Evolutionary conservation across 2,888 invertebrate species (phyloP).

Genomic region (Morpho achilles): DNA sequence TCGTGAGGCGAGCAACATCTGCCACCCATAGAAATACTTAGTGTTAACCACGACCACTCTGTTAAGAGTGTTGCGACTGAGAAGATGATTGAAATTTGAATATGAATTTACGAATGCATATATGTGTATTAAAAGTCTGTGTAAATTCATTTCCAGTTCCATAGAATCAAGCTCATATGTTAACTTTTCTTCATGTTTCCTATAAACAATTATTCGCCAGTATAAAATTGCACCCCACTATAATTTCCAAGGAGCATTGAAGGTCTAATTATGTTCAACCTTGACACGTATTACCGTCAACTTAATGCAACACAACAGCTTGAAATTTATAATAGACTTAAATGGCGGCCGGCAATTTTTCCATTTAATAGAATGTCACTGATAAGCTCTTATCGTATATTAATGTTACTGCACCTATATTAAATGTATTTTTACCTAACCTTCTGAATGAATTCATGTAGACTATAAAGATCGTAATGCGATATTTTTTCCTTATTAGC

Average conservation of each 20-base stretch:
- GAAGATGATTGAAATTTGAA: no score
- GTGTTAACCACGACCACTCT: no score
- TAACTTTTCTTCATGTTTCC: slow-evolving; percentile 5
- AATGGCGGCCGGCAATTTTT: slow-evolving; percentile 22
- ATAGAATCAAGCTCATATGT: not conserved
- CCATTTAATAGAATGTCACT: slow-evolving; percentile 27
- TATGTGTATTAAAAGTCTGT: no score
- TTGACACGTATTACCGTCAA: slow-evolving; percentile 30
- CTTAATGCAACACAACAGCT: slow-evolving; percentile 32
- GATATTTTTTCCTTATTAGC: no score
- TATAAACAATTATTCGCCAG: slow-evolving; percentile 21
- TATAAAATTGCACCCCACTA: slow-evolving; percentile 39
- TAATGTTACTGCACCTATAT: not conserved
- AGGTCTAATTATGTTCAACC: slow-evolving; percentile 41
- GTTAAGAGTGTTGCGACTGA: no score
- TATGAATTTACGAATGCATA: no score
- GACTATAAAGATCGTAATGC: no score
- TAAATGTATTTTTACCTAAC: not conserved
- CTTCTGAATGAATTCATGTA: no score
- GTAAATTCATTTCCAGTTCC: not conserved
- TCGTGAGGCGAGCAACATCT: no score
- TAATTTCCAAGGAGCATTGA: slow-evolving; percentile 42
- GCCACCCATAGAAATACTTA: no score
- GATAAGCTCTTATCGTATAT: slow-evolving; percentile 18
- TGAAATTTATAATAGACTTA: slow-evolving; percentile 29